A percentile compares a stretch with the other conserved stretches of the same genome.
Conservation (phyloP, 2,113 vertebrate genomes). For the Nothoprocta pentlandii region DNA sequence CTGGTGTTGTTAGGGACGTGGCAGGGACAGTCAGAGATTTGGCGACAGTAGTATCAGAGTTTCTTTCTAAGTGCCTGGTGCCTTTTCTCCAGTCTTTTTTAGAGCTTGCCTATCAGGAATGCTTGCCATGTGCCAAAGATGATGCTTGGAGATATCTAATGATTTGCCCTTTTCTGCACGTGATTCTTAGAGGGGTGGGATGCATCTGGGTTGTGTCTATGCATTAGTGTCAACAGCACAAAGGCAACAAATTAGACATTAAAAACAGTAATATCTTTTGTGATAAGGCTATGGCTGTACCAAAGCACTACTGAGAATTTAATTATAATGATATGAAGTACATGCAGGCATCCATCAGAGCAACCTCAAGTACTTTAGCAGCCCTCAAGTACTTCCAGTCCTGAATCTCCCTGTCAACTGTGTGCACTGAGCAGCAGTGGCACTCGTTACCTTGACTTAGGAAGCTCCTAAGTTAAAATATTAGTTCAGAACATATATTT, state of each 20-base stretch:
- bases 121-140: background rate
- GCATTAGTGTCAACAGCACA: background rate
- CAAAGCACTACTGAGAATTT: background rate
- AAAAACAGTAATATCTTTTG: background rate
- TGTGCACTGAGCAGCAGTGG: background rate
- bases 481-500: background rate
- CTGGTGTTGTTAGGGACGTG: background rate
- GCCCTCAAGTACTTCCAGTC: background rate
- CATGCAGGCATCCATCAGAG: background rate
- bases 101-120: background rate
- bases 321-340: background rate
- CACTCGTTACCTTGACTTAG: background rate
- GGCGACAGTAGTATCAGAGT: background rate
- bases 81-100: background rate
- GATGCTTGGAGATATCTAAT: background rate
- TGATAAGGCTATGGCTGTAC: background rate
- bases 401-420: background rate
- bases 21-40: background rate
- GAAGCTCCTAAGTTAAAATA: background rate
- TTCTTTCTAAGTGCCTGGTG: background rate
- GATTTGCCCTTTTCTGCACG: background rate
- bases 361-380: background rate
- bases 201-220: background rate
- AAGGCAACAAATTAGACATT: background rate
- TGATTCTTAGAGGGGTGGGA: background rate